These are phyloP conservation scores for Taphrorychus bicolor DNA, from an alignment of 2,888 invertebrate genomes.

Conservation along the genomic window DNA sequence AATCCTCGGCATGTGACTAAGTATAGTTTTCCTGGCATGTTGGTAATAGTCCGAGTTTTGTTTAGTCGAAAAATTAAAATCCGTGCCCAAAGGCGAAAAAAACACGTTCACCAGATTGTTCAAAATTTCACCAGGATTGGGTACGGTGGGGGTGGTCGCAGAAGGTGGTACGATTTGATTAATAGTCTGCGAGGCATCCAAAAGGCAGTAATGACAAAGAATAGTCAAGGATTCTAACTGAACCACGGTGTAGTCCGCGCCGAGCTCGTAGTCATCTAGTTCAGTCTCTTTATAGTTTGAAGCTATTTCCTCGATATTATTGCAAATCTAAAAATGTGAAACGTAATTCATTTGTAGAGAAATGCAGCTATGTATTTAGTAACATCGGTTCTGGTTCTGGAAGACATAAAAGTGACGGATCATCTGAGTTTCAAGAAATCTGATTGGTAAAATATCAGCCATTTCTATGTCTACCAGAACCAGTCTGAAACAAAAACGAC, in stretches of 20 bases:
- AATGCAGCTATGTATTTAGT: too few species aligned
- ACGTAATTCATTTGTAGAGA: too few species aligned
- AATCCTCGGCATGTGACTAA: conserved; percentile 81
- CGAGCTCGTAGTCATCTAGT: conserved; percentile 63
- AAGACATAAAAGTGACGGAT: too few species aligned
- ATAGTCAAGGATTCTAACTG: conserved; percentile 81
- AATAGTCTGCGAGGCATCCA: conserved; percentile 66
- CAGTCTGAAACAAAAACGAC: too few species aligned
- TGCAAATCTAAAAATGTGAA: conserved; percentile 72
- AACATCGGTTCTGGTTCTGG: too few species aligned
- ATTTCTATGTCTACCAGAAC: too few species aligned
- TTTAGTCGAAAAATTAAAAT: conserved; percentile 53
- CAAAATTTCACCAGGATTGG: conserved; percentile 75
- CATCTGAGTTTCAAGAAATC: too few species aligned
- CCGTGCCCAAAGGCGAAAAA: conserved; percentile 67
- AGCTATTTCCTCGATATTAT: conserved; percentile 72
- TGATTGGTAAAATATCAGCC: too few species aligned
- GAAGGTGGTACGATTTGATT: conserved; percentile 53
- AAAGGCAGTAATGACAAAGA: conserved; percentile 79
- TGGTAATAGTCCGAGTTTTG: conserved; percentile 59
- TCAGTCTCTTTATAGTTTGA: conserved; percentile 52
- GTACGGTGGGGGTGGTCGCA: conserved; percentile 60
- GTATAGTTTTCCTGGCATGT: conserved; percentile 74
- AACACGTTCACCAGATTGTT: conserved; percentile 84
- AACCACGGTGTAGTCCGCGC: conserved; percentile 80